These are phyloP conservation scores for Typhlomys cinereus DNA, from an alignment of 2,113 vertebrate species.

Conservation along the genomic window DNA sequence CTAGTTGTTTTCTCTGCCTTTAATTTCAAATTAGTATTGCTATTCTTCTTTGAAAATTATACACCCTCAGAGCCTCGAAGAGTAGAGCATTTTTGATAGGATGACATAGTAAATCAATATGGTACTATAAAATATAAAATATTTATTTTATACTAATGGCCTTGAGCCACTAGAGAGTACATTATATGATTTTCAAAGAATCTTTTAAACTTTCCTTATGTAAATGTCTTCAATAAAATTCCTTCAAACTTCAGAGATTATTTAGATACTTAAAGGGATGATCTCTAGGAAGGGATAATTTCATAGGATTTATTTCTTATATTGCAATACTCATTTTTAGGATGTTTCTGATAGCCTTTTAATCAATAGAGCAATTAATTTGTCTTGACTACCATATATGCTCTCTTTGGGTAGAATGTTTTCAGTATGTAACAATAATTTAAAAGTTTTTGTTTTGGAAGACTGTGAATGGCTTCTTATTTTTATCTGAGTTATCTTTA, in stretches of 20 bases:
- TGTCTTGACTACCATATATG: not conserved
- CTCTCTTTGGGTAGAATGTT: not conserved
- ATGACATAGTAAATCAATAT: constrained; percentile 71
- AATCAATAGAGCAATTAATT: not conserved
- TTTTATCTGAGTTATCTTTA: constrained; percentile 52
- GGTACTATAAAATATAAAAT: not conserved
- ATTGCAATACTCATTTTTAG: not conserved
- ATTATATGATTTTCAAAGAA: constrained; percentile 46
- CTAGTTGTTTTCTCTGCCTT: constrained; percentile 47
- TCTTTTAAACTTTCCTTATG: constrained; percentile 41
- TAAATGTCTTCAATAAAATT: constrained; percentile 57
- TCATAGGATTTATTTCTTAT: constrained; percentile 5
- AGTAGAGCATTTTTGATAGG: constrained; percentile 54
- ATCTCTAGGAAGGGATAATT: not conserved
- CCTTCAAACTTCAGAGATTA: constrained; percentile 19
- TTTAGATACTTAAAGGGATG: constrained; percentile 45
- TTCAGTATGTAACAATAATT: not conserved
- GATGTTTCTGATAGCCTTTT: not conserved
- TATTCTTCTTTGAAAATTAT: constrained; percentile 63
- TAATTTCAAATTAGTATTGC: constrained; percentile 58
- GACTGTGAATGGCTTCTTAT: not conserved
- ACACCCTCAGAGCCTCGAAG: not conserved
- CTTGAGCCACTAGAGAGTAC: constrained; percentile 55
- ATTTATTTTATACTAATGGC: constrained; percentile 69
- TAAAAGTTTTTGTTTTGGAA: not conserved